Conservation (phyloP, 2,113 vertebrate species). For the Oxyruncus cristatus region DNA sequence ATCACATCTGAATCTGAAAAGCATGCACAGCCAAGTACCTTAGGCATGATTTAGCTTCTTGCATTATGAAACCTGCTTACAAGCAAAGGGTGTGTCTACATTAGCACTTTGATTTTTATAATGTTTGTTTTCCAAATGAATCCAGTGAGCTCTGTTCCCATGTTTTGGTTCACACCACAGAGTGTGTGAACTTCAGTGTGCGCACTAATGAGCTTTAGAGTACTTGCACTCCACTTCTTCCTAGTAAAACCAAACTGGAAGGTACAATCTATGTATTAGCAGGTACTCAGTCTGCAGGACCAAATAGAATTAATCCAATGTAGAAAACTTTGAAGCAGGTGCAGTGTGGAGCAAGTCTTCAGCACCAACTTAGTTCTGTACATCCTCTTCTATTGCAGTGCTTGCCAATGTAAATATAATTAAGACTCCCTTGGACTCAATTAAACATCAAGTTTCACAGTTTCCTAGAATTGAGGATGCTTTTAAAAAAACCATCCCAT, state of each 20-base stretch:
- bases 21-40: rapidly evolving
- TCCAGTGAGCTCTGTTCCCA: rapidly evolving
- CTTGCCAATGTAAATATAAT: background rate
- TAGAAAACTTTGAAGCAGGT: background rate
- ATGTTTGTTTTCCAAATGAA: background rate
- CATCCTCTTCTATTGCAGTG: background rate
- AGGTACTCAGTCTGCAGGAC: background rate
- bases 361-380: background rate
- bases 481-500: background rate
- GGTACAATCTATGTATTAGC: rapidly evolving
- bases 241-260: background rate
- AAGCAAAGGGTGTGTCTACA: background rate
- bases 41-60: background rate
- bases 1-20: background rate
- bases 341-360: background rate
- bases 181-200: background rate
- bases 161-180: rapidly evolving
- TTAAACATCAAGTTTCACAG: background rate
- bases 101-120: background rate
- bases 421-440: background rate
- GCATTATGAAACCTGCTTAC: background rate
- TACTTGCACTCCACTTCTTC: background rate
- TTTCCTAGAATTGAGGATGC: background rate
- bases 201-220: background rate
- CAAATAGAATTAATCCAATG: rapidly evolving